phyloP scores from a whole-genome alignment of 2,888 invertebrate genomes.

The Neoitamus cyanurus region DNA sequence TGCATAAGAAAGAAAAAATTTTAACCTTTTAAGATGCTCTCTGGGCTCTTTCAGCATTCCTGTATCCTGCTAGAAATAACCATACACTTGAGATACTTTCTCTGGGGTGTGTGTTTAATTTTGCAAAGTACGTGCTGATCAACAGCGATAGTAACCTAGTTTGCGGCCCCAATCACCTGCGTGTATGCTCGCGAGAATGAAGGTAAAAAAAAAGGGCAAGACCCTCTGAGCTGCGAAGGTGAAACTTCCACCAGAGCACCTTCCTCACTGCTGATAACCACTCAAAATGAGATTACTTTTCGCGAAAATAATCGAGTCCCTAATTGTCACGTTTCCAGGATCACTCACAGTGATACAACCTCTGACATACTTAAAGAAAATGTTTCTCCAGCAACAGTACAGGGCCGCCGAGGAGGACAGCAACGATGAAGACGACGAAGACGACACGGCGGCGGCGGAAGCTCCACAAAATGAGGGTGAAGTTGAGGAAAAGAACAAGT shows the following conservation, averaged over 20 bases:
- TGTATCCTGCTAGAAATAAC: neutral
- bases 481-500: conserved; percentile 30
- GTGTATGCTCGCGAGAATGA: neutral
- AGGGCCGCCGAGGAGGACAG: neutral
- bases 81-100: neutral
- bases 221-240: neutral
- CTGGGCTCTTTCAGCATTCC: neutral
- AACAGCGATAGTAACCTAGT: neutral
- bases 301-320: conserved; percentile 21
- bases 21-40: neutral
- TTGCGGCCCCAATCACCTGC: neutral
- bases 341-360: conserved; percentile 20
- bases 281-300: conserved; percentile 5
- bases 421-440: neutral
- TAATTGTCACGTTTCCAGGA: conserved; percentile 27
- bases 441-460: neutral
- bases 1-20: neutral
- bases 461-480: neutral
- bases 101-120: neutral
- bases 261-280: neutral
- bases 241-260: neutral
- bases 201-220: neutral
- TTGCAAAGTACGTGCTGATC: neutral
- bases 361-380: conserved; percentile 19
- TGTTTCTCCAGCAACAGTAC: neutral